Evolutionary conservation across 2,113 vertebrate genomes (phyloP).

Genomic region (Megaceryle maxima): DNA sequence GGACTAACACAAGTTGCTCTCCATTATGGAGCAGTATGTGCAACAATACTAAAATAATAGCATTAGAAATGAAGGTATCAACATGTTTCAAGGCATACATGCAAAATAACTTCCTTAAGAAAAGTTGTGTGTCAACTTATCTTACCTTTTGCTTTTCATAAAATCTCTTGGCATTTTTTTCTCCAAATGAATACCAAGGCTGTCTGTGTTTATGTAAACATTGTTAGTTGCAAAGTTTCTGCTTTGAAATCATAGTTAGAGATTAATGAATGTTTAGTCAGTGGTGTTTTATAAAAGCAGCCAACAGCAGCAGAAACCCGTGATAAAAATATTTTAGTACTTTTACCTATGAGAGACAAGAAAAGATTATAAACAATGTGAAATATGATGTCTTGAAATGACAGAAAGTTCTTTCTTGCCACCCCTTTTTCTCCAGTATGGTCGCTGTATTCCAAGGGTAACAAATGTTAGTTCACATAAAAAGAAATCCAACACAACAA

Average conservation of each 20-base stretch:
- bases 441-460: background rate
- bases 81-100: background rate
- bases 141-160: background rate
- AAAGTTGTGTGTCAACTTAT: background rate
- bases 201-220: background rate
- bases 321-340: background rate
- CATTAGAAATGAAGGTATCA: conserved; percentile 18
- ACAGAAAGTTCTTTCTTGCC: background rate
- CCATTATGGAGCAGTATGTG: conserved; percentile 4
- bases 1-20: conserved; percentile 29
- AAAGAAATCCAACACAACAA: background rate
- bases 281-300: background rate
- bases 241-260: background rate
- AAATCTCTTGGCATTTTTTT: background rate
- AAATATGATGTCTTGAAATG: background rate
- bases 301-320: background rate
- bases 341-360: background rate
- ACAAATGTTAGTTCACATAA: background rate
- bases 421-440: background rate
- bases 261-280: background rate
- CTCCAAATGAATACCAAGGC: background rate
- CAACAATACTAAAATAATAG: conserved; percentile 29
- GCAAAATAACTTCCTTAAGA: conserved; percentile 5
- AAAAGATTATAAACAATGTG: background rate
- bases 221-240: background rate